Conservation (phyloP, 2,113 vertebrate genomes). For the Gasterosteus aculeatus region DNA sequence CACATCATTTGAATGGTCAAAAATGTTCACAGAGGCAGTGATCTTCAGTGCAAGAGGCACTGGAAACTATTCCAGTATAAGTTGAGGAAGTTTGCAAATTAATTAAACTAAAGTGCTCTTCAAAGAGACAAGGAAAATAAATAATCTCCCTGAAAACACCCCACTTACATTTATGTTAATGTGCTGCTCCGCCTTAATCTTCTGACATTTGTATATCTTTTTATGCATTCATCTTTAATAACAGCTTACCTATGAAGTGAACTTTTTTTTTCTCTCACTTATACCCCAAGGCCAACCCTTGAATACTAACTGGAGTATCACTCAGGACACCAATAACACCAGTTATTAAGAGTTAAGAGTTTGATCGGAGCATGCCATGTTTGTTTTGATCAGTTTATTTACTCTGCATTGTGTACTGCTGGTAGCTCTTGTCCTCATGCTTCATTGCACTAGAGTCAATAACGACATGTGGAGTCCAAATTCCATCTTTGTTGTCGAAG, state of each 20-base stretch:
- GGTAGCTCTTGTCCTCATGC: conserved; percentile 14
- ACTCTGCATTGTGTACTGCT: conserved; percentile 15
- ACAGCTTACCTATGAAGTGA: background rate
- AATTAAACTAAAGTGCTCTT: background rate
- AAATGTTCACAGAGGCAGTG: background rate
- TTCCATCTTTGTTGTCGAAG: conserved; percentile 1
- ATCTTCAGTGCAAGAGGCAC: background rate
- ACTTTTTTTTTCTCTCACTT: background rate
- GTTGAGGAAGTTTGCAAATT: background rate
- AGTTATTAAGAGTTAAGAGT: background rate
- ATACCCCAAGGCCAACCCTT: background rate
- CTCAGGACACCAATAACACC: background rate
- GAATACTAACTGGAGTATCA: background rate
- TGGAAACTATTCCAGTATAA: background rate
- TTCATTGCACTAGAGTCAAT: background rate
- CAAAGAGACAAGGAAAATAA: background rate
- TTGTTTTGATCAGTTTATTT: conserved; percentile 35
- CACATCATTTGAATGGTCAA: background rate
- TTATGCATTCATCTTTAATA: background rate
- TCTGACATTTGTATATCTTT: background rate
- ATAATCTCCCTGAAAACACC: background rate
- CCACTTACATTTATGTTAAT: background rate
- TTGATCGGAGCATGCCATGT: background rate
- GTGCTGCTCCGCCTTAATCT: too few species aligned
- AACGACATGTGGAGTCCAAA: conserved; percentile 33